phyloP scores from a whole-genome alignment of 2,888 invertebrate species.

The Perizoma affinitatum region DNA sequence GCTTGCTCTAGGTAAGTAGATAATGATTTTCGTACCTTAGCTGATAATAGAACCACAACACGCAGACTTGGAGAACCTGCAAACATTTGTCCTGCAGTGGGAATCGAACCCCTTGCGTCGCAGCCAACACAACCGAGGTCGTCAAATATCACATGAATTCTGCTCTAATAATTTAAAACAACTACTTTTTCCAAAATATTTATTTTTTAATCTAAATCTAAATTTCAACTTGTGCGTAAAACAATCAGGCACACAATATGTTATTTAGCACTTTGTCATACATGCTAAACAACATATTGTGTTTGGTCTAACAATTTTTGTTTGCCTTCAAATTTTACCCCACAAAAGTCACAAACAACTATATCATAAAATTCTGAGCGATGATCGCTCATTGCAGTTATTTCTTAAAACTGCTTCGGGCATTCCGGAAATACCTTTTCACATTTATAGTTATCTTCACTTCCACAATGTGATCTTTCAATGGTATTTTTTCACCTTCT shows the following conservation, averaged over 20 bases:
- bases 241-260: conserved; percentile 15
- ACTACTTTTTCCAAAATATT: conserved; percentile 9
- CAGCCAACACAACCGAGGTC: too few relatives aligned
- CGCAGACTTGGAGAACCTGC: too few relatives aligned
- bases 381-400: background rate
- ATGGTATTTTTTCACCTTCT: too few relatives aligned
- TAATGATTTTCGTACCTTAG: too few relatives aligned
- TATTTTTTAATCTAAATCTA: too few relatives aligned
- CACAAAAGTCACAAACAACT: conserved; percentile 18
- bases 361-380: background rate
- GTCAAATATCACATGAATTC: too few relatives aligned
- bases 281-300: conserved; percentile 14
- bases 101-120: too few relatives aligned
- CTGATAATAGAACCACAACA: too few relatives aligned
- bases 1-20: too few relatives aligned
- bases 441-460: background rate
- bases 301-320: background rate
- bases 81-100: too few relatives aligned
- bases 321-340: background rate
- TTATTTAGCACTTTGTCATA: conserved; percentile 22
- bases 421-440: conserved; percentile 7
- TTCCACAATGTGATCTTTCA: too few relatives aligned
- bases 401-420: background rate
- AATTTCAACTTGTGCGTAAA: conserved; percentile 19
- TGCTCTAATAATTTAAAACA: background rate